Conservation (phyloP, 2,113 vertebrate species). For the Gallinago jamesoni region DNA sequence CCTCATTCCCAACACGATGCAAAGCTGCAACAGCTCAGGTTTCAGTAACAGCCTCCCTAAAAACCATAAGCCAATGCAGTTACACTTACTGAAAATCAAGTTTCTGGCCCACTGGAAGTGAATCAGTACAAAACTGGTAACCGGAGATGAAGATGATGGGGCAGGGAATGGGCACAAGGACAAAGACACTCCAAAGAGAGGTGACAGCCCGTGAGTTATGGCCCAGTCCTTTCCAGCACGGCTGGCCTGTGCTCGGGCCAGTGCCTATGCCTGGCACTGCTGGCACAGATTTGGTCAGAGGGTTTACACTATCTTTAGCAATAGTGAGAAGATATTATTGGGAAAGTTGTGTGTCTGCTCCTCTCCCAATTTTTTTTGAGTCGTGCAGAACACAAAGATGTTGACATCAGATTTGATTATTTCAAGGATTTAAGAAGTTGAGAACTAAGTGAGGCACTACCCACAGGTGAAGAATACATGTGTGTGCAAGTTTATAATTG, state of each 20-base stretch:
- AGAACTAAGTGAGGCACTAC: not conserved
- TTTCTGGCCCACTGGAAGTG: not conserved
- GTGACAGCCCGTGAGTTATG: fast-evolving
- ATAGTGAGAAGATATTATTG: not conserved
- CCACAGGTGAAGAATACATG: not conserved
- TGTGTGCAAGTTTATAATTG: not conserved
- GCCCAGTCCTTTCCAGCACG: not conserved
- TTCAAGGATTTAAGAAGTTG: not conserved
- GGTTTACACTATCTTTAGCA: not conserved
- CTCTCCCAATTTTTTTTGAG: not conserved
- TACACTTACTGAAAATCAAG: not conserved
- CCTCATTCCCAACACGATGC: not conserved
- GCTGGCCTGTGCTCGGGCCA: not conserved
- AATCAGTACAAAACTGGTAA: not conserved
- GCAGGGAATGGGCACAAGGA: not conserved
- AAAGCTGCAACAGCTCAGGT: not conserved
- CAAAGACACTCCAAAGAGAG: not conserved
- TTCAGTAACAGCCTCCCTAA: fast-evolving
- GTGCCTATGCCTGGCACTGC: not conserved
- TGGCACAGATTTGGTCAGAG: not conserved
- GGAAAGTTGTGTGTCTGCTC: not conserved
- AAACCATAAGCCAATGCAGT: not conserved
- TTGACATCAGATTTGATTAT: not conserved
- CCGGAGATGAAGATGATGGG: not conserved
- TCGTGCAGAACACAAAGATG: not conserved